These are phyloP conservation scores for Mastomys natalensis DNA, from an alignment of 2,113 vertebrate genomes.

Conservation along the genomic window DNA sequence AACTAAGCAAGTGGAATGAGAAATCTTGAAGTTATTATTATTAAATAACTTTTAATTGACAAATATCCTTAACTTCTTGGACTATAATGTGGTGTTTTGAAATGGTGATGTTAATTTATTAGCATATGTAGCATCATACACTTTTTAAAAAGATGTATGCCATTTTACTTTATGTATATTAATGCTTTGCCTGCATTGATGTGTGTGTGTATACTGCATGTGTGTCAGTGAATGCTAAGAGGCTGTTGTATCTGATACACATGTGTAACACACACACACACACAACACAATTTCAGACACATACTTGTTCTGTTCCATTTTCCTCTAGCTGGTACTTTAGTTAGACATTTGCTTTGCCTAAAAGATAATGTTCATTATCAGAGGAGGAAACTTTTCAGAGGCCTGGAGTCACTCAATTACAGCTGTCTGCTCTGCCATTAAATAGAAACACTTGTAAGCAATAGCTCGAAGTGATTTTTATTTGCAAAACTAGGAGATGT, in stretches of 20 bases:
- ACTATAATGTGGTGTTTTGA: neutral
- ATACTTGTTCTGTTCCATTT: neutral
- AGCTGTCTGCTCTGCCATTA: neutral
- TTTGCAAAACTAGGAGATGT: neutral
- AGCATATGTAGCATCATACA: neutral
- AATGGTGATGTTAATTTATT: neutral
- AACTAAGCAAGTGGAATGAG: conserved; percentile 12
- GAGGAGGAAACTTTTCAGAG: neutral
- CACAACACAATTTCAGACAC: neutral
- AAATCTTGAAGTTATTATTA: conserved; percentile 19
- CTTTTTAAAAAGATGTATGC: neutral
- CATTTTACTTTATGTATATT: neutral
- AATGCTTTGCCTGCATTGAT: neutral
- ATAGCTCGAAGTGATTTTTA: neutral
- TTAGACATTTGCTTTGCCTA: neutral
- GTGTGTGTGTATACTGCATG: no score
- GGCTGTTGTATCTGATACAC: neutral
- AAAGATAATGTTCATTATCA: neutral
- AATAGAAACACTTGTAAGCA: neutral
- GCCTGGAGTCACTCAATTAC: neutral
- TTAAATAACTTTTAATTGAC: neutral
- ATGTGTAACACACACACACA: no score
- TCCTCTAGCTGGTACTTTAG: neutral
- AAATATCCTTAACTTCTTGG: neutral
- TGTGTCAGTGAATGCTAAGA: neutral